A percentile compares a stretch with the other conserved stretches of the same genome.
These are phyloP conservation scores for Aeoliscus strigatus DNA, from an alignment of 2,797 vertebrate species.

Conservation along the genomic window DNA sequence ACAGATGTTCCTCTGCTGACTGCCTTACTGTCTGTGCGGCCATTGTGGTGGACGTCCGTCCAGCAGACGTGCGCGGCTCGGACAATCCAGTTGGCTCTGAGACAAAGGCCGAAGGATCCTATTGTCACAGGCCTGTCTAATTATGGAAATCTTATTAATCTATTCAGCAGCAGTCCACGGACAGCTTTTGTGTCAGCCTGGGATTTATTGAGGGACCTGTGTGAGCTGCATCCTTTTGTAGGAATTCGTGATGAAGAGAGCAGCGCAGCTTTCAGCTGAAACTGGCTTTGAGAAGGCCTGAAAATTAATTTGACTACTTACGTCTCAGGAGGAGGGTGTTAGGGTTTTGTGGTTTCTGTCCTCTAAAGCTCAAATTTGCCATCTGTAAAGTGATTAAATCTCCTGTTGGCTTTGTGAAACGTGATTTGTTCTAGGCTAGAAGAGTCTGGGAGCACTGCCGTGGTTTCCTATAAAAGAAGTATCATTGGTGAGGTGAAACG, in stretches of 20 bases:
- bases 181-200: constrained; percentile 77
- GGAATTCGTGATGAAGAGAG: constrained; percentile 59
- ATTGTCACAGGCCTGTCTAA: constrained; percentile 89
- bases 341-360: constrained; percentile 23
- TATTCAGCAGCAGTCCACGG: constrained; percentile 84
- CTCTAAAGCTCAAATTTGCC: constrained; percentile 15
- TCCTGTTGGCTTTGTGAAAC: constrained; percentile 39
- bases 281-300: constrained; percentile 37
- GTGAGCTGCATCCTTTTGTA: constrained; percentile 70
- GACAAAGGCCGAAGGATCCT: constrained; percentile 92
- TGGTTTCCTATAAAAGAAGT: constrained; percentile 59
- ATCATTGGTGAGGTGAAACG: constrained; percentile 62
- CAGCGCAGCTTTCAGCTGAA: constrained; percentile 38
- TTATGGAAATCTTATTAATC: constrained; percentile 99
- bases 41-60: constrained; percentile 67
- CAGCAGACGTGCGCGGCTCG: constrained; percentile 78
- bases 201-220: constrained; percentile 79
- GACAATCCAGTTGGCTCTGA: constrained; percentile 82
- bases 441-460: constrained; percentile 34
- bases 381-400: constrained; percentile 26
- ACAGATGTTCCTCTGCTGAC: constrained; percentile 77
- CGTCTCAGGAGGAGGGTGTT: constrained; percentile 20
- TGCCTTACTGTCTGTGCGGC: constrained; percentile 74
- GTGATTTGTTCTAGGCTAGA: constrained; percentile 24
- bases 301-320: constrained; percentile 39